These are phyloP conservation scores for Prionace glauca DNA, from an alignment of 2,797 vertebrate species.

Conservation along the genomic window DNA sequence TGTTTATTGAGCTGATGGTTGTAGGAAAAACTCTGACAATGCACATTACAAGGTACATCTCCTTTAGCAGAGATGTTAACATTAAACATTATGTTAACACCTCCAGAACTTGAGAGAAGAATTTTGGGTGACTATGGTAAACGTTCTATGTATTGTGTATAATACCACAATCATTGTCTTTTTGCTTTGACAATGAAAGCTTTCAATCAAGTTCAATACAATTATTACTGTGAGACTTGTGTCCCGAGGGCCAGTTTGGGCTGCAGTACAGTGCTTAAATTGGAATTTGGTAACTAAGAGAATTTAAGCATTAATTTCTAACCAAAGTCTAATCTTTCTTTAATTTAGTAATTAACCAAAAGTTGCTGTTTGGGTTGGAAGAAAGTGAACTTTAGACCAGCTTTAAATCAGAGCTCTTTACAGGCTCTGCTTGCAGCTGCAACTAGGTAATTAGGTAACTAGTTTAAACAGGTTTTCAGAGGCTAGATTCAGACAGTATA, in stretches of 20 bases:
- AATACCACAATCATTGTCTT: not conserved
- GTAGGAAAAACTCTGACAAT: not conserved
- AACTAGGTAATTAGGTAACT: too few relatives aligned
- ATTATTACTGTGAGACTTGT: not conserved
- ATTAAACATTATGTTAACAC: not conserved
- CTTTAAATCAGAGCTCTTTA: too few relatives aligned
- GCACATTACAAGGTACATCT: not conserved
- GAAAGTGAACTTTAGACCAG: too few relatives aligned
- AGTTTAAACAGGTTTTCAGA: too few relatives aligned
- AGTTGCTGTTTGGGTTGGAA: too few relatives aligned
- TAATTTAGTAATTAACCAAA: too few relatives aligned
- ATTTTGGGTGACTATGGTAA: not conserved
- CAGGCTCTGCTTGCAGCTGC: too few relatives aligned
- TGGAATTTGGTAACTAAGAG: too few relatives aligned
- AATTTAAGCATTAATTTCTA: too few relatives aligned
- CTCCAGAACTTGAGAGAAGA: not conserved
- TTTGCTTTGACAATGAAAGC: not conserved
- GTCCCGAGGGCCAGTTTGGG: not conserved
- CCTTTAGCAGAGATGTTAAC: not conserved
- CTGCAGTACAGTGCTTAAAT: too few relatives aligned
- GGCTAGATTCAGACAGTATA: too few relatives aligned
- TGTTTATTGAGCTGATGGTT: not conserved
- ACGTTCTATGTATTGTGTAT: not conserved
- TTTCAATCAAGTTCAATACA: not conserved
- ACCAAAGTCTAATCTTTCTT: too few relatives aligned